Conservation (phyloP, 2,113 vertebrate species). For the Apaloderma vittatum region DNA sequence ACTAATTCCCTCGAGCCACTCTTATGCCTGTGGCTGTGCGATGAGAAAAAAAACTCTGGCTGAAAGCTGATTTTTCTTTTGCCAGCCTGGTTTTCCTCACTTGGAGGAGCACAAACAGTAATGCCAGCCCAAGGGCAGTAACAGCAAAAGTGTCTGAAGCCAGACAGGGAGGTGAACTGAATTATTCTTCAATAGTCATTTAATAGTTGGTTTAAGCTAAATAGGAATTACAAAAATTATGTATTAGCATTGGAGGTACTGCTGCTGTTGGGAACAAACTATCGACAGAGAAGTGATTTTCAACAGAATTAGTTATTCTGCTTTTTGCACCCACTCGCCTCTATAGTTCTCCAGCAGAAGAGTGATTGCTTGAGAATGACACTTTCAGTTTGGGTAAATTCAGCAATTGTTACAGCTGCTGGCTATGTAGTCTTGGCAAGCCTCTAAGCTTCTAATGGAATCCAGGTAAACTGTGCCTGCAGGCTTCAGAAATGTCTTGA, state of each 20-base stretch:
- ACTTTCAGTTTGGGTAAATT: neutral
- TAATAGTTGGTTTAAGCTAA: neutral
- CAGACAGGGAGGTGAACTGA: neutral
- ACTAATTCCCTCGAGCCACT: neutral
- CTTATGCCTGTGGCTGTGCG: neutral
- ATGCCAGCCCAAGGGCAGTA: neutral
- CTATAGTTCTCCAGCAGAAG: neutral
- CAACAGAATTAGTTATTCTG: neutral
- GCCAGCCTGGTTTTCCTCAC: neutral
- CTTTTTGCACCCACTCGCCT: neutral
- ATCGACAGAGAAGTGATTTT: neutral
- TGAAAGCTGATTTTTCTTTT: slow-evolving; percentile 1
- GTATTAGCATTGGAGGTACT: neutral
- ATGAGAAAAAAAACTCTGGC: neutral
- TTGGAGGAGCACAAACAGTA: neutral
- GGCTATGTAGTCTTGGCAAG: neutral
- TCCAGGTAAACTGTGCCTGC: neutral
- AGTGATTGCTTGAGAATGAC: neutral
- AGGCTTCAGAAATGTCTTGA: neutral
- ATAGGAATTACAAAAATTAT: neutral
- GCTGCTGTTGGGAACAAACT: neutral
- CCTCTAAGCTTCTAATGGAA: neutral
- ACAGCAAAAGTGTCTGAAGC: neutral
- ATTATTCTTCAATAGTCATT: neutral
- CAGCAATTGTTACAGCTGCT: neutral